Evolutionary conservation across 2,888 invertebrate genomes (phyloP).

Genomic region (Archips crataeganus): DNA sequence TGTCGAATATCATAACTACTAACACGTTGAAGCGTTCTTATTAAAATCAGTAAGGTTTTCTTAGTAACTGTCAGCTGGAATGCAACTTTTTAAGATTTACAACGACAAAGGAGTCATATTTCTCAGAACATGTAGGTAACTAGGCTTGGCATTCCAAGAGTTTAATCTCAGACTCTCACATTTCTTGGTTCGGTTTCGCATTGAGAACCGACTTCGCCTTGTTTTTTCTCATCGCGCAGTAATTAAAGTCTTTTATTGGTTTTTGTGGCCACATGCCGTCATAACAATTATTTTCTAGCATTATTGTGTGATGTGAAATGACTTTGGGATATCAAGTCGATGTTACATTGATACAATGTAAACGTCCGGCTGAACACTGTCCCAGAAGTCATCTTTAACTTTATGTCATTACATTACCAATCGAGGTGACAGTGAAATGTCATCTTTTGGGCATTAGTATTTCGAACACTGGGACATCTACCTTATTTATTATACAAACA

Average conservation of each 20-base stretch:
- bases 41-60: constrained; percentile 5
- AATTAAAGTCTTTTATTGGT: constrained; percentile 32
- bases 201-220: constrained; percentile 17
- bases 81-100: constrained; percentile 13
- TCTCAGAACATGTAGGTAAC: constrained; percentile 39
- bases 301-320: constrained; percentile 25
- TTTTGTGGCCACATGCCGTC: constrained; percentile 20
- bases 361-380: too few relatives aligned
- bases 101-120: constrained; percentile 28
- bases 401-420: too few relatives aligned
- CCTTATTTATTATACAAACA: background rate
- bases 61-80: constrained; percentile 14
- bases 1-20: background rate
- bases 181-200: constrained; percentile 32
- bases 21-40: constrained; percentile 2
- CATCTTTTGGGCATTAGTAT: too few relatives aligned
- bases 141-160: constrained; percentile 32
- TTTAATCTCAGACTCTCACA: constrained; percentile 34
- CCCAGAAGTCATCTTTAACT: too few relatives aligned
- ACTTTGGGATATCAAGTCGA: constrained; percentile 8
- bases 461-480: too few relatives aligned
- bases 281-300: constrained; percentile 15
- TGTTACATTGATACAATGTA: too few relatives aligned
- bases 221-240: constrained; percentile 3
- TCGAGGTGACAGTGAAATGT: too few relatives aligned